phyloP scores from a whole-genome alignment of 2,888 invertebrate genomes.

The Marasmarcha lunaedactyla region DNA sequence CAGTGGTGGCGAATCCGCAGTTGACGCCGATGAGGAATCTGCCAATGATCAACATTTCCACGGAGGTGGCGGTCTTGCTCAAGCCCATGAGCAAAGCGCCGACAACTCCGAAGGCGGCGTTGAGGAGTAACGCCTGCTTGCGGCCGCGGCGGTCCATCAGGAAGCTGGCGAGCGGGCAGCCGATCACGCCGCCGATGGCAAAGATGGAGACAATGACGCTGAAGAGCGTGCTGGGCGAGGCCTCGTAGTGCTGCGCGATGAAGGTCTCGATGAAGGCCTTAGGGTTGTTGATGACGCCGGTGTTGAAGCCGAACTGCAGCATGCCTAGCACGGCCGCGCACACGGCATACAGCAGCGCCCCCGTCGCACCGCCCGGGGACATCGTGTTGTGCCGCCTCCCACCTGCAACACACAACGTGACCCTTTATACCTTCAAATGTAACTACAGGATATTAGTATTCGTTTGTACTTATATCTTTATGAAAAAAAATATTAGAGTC shows the following conservation, averaged over 20 bases:
- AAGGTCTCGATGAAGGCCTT: slow-evolving; percentile 73
- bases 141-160: slow-evolving; percentile 78
- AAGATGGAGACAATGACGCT: slow-evolving; percentile 80
- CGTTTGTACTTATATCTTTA: not conserved
- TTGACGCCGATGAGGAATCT: slow-evolving; percentile 80
- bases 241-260: slow-evolving; percentile 67
- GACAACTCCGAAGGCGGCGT: slow-evolving; percentile 73
- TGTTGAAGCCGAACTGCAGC: slow-evolving; percentile 80
- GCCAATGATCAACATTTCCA: slow-evolving; percentile 79
- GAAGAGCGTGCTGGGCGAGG: slow-evolving; percentile 64
- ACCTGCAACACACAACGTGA: slow-evolving; percentile 32
- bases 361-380: slow-evolving; percentile 64
- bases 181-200: slow-evolving; percentile 83
- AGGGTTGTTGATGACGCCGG: slow-evolving; percentile 78
- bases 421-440: not conserved
- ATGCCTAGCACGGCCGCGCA: slow-evolving; percentile 76
- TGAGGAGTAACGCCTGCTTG: slow-evolving; percentile 74
- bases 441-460: no score
- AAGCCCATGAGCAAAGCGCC: slow-evolving; percentile 77
- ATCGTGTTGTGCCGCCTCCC: slow-evolving; percentile 29
- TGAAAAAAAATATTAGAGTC: no score
- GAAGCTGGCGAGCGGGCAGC: slow-evolving; percentile 80
- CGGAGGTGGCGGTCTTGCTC: slow-evolving; percentile 72
- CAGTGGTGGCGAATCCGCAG: slow-evolving; percentile 73
- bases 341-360: slow-evolving; percentile 74